A percentile compares a stretch with the other conserved stretches of the same genome.
phyloP scores from a whole-genome alignment of 1,140 invertebrate species.

The Sinella curviseta region DNA sequence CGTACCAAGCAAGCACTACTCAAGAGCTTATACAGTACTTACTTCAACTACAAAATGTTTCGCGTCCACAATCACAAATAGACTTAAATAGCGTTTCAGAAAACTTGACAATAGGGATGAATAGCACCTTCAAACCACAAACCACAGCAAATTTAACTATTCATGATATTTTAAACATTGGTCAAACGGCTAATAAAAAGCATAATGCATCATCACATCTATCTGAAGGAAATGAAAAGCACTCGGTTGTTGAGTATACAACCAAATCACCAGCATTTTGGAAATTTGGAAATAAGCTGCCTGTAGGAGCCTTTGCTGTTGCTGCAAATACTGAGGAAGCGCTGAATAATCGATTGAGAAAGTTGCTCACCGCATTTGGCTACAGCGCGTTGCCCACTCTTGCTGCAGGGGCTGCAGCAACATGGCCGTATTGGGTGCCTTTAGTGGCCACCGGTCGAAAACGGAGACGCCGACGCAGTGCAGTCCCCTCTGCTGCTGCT shows the following conservation, averaged over 20 bases:
- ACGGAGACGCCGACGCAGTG: not conserved
- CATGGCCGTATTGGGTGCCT: constrained; percentile 49
- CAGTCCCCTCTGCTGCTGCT: not conserved
- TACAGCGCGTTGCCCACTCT: constrained; percentile 48
- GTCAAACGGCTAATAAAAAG: no score
- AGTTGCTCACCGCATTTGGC: constrained; percentile 45
- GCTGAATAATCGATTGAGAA: constrained; percentile 28
- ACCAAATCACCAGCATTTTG: constrained; percentile 30
- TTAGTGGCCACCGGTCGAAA: constrained; percentile 34
- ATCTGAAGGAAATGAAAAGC: no score
- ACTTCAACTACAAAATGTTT: not conserved
- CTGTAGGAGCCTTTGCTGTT: not conserved
- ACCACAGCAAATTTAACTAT: not conserved
- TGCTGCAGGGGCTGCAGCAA: constrained; percentile 47
- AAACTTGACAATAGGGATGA: no score
- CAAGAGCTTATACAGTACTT: not conserved
- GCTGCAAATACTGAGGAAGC: not conserved
- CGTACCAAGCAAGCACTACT: not conserved
- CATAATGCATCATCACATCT: no score
- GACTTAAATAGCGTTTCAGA: not conserved
- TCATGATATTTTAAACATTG: not conserved
- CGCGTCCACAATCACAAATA: not conserved
- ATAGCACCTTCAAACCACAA: not conserved
- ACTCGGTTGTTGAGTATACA: not conserved
- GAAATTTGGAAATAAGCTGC: constrained; percentile 36